phyloP scores from a whole-genome alignment of 2,113 vertebrate genomes.

The Andinoacara biseriatus region DNA sequence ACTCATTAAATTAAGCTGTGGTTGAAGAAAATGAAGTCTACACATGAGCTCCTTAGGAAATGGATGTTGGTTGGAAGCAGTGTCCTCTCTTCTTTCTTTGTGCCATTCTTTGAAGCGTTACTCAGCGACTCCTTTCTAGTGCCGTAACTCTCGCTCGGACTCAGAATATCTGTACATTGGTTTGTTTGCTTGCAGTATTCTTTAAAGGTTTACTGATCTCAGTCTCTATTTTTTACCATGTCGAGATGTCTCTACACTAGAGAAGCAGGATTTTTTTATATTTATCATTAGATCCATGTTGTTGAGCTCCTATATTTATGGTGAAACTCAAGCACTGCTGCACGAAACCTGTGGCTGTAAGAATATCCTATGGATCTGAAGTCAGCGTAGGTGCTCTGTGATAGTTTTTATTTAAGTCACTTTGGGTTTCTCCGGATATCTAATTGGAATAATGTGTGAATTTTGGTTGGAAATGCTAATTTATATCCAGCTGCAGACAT shows the following conservation, averaged over 20 bases:
- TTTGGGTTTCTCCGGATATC: neutral
- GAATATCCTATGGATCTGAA: conserved; percentile 51
- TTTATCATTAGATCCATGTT: conserved; percentile 10
- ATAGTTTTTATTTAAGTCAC: conserved; percentile 8
- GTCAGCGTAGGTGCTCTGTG: neutral
- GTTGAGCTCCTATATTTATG: conserved; percentile 10
- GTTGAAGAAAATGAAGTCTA: conserved; percentile 38
- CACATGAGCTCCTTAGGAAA: conserved; percentile 13
- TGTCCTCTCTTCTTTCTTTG: conserved; percentile 44
- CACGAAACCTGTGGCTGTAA: conserved; percentile 20
- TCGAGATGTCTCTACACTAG: conserved; percentile 20
- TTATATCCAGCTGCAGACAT: conserved; percentile 1
- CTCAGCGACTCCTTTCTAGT: conserved; percentile 3
- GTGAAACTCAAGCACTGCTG: conserved; percentile 12
- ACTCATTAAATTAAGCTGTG: neutral
- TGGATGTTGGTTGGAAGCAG: neutral
- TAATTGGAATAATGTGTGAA: conserved; percentile 16
- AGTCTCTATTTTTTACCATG: conserved; percentile 24
- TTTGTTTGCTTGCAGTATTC: conserved; percentile 46
- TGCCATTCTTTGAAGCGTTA: conserved; percentile 51
- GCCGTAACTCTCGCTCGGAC: conserved; percentile 27
- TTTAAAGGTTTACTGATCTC: conserved; percentile 37
- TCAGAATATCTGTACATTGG: neutral
- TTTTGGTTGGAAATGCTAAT: neutral
- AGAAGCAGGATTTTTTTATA: conserved; percentile 30